These are phyloP conservation scores for Scaptomyza hsui DNA, from an alignment of 1,140 invertebrate genomes.

Conservation along the genomic window DNA sequence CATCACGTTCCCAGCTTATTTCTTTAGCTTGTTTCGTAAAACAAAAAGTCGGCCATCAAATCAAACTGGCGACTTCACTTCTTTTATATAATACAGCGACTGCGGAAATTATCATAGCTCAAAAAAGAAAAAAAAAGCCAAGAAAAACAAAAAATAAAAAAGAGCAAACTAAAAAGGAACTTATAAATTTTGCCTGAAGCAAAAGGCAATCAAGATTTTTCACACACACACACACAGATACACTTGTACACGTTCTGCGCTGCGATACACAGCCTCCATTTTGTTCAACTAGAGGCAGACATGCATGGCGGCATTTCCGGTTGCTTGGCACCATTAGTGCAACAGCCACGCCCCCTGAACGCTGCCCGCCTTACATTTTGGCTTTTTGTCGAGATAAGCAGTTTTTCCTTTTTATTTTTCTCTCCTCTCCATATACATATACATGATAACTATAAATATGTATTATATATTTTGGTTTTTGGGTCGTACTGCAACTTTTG, in stretches of 20 bases:
- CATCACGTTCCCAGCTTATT: constrained; percentile 53
- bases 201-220: constrained; percentile 76
- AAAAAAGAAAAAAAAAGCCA: constrained; percentile 45
- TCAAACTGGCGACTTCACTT: constrained; percentile 65
- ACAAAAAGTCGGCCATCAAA: constrained; percentile 49
- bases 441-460: too few species aligned
- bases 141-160: neutral
- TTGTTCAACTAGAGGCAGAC: constrained; percentile 70
- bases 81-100: constrained; percentile 62
- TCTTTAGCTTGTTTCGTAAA: neutral
- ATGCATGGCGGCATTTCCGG: constrained; percentile 81
- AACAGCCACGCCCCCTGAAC: constrained; percentile 61
- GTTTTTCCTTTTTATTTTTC: constrained; percentile 50
- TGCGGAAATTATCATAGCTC: constrained; percentile 77
- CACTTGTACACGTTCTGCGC: neutral
- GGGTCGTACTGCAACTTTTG: constrained; percentile 33
- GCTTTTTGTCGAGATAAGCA: constrained; percentile 80
- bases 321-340: constrained; percentile 81
- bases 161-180: constrained; percentile 12
- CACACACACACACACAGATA: constrained; percentile 28
- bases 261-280: constrained; percentile 72
- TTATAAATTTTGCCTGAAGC: constrained; percentile 61
- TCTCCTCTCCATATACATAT: neutral
- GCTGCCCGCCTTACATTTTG: constrained; percentile 40
- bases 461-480: constrained; percentile 3